Conservation (phyloP, 2,888 invertebrate species). For the Aleiodes testaceus region DNA sequence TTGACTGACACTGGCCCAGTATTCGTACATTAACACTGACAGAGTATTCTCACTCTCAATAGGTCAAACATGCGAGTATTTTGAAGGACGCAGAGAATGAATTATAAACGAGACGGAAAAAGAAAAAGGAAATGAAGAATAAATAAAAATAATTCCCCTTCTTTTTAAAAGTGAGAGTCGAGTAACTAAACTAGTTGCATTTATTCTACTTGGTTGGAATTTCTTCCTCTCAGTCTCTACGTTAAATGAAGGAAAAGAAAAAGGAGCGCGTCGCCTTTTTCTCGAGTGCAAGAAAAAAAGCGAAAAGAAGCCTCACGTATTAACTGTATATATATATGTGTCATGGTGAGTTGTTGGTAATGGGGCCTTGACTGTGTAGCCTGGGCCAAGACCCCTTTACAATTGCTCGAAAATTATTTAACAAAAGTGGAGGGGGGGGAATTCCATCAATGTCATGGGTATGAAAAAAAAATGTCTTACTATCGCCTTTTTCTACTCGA, state of each 20-base stretch:
- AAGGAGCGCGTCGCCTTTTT: background rate
- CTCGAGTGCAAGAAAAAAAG: too few species aligned
- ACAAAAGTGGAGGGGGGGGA: too few species aligned
- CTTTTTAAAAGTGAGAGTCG: slow-evolving; percentile 61
- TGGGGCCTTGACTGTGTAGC: slow-evolving; percentile 63
- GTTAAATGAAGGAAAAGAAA: background rate
- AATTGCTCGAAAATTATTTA: too few species aligned
- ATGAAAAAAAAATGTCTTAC: background rate
- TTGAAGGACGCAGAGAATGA: background rate
- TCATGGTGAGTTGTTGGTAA: slow-evolving; percentile 64
- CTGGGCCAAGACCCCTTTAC: slow-evolving; percentile 10
- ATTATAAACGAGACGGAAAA: slow-evolving; percentile 1
- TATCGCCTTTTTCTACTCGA: slow-evolving; percentile 2
- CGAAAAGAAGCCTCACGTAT: background rate
- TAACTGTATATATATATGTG: slow-evolving; percentile 60
- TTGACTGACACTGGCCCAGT: slow-evolving; percentile 69
- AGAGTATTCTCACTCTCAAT: slow-evolving; percentile 39
- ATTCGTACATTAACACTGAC: slow-evolving; percentile 61
- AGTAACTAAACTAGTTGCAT: slow-evolving; percentile 13
- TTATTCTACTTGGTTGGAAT: background rate
- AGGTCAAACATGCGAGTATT: slow-evolving; percentile 41
- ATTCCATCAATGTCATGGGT: slow-evolving; percentile 9
- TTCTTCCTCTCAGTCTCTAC: too few species aligned
- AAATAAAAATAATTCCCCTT: slow-evolving; percentile 39
- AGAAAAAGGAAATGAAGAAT: slow-evolving; percentile 35